phyloP scores from a whole-genome alignment of 2,888 invertebrate genomes.

The Linyphia triangularis region DNA sequence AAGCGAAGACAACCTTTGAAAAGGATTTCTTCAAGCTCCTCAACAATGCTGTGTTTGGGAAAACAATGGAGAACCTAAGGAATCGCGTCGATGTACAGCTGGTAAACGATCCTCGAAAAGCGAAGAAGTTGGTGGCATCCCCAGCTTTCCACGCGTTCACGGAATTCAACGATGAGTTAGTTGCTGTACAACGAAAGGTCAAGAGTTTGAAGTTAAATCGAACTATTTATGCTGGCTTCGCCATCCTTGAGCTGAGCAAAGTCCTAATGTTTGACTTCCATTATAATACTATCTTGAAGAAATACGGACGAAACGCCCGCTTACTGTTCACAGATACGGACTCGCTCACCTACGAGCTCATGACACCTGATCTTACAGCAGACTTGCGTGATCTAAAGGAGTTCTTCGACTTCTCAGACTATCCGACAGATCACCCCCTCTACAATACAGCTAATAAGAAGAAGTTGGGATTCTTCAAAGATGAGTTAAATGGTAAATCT shows the following conservation, averaged over 20 bases:
- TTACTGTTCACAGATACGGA: slow-evolving; percentile 5
- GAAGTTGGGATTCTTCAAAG: neutral
- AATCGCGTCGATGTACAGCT: no score
- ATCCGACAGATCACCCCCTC: neutral
- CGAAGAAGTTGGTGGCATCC: no score
- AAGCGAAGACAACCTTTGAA: no score
- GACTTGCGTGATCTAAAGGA: neutral
- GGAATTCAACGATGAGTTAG: no score
- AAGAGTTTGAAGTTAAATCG: neutral
- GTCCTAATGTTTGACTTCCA: neutral
- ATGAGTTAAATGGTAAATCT: neutral
- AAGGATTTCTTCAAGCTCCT: no score
- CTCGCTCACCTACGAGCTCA: neutral
- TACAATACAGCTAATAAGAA: neutral
- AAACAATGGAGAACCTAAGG: no score
- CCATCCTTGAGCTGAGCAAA: neutral
- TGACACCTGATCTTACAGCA: neutral
- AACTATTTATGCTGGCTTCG: neutral
- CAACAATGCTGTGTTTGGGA: no score
- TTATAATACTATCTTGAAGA: neutral
- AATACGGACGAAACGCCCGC: neutral
- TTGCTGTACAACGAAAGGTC: no score
- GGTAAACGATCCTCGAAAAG: no score
- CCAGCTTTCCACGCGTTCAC: no score
- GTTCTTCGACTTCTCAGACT: neutral